Conservation (phyloP, 2,888 invertebrate genomes). For the Taphrorychus bicolor region DNA sequence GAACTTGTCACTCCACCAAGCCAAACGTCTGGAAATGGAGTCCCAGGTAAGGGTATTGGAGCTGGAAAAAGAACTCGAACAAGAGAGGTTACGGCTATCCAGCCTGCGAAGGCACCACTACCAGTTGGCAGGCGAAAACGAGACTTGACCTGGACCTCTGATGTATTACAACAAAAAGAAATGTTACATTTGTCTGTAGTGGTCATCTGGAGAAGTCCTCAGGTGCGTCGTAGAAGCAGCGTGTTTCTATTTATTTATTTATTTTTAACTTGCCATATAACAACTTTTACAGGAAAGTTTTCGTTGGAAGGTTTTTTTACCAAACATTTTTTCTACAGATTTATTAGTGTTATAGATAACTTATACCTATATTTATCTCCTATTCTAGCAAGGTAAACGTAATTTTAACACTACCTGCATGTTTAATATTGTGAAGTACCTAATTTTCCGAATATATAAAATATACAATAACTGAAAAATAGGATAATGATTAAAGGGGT, state of each 20-base stretch:
- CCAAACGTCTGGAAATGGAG: slow-evolving; percentile 97
- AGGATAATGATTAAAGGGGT: too few species aligned
- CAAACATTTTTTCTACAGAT: too few species aligned
- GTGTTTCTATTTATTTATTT: neutral
- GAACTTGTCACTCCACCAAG: slow-evolving; percentile 89
- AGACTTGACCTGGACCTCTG: slow-evolving; percentile 43
- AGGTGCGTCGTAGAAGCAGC: neutral
- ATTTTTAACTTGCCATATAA: neutral
- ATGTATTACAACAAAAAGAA: slow-evolving; percentile 37
- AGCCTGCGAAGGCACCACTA: slow-evolving; percentile 93
- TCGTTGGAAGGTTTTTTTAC: too few species aligned
- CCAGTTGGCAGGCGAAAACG: slow-evolving; percentile 75
- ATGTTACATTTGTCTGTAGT: slow-evolving; percentile 28
- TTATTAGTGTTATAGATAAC: too few species aligned
- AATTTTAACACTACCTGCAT: too few species aligned
- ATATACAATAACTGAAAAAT: too few species aligned
- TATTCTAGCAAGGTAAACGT: too few species aligned
- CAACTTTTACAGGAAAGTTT: too few species aligned
- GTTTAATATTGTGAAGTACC: too few species aligned
- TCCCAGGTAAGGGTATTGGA: slow-evolving; percentile 94
- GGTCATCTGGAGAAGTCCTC: neutral
- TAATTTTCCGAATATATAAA: too few species aligned
- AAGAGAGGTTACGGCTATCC: slow-evolving; percentile 84
- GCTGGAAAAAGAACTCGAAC: slow-evolving; percentile 88
- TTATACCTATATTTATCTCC: too few species aligned